Percentiles rank a stretch among this genome's conserved stretches.
phyloP scores from a whole-genome alignment of 2,113 vertebrate genomes.

The Mesitornis unicolor region DNA sequence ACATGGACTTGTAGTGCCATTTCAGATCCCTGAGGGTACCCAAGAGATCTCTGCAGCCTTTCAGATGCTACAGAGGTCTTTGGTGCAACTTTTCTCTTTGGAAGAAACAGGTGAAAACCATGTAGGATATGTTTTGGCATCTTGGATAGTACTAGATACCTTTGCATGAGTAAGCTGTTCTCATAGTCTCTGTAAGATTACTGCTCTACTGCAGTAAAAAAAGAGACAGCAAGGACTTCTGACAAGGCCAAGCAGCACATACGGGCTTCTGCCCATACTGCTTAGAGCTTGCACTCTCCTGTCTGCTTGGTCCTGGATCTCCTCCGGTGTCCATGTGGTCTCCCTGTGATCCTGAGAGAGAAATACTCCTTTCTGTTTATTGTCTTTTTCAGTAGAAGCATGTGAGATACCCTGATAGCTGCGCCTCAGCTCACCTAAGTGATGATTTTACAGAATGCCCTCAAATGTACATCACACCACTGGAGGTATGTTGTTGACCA shows the following conservation, averaged over 20 bases:
- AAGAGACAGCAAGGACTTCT: background rate
- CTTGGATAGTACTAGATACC: background rate
- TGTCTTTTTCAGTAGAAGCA: background rate
- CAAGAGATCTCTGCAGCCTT: background rate
- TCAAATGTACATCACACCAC: rapidly evolving
- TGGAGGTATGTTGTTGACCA: background rate
- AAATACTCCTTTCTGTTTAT: background rate
- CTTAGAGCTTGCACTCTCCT: background rate
- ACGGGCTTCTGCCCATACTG: background rate
- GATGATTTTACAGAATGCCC: background rate
- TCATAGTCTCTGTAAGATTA: background rate
- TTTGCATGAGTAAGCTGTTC: background rate
- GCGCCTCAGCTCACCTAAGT: background rate
- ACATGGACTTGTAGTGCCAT: background rate
- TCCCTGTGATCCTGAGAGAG: background rate
- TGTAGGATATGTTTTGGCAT: background rate
- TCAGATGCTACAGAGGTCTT: background rate
- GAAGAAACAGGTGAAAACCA: background rate
- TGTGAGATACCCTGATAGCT: background rate
- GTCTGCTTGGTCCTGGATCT: background rate
- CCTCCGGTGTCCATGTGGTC: background rate
- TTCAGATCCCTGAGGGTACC: background rate
- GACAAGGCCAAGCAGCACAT: background rate
- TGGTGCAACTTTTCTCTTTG: background rate
- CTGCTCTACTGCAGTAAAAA: background rate